Conservation (phyloP, 2,888 invertebrate genomes). For the Carterocephalus palaemon region DNA sequence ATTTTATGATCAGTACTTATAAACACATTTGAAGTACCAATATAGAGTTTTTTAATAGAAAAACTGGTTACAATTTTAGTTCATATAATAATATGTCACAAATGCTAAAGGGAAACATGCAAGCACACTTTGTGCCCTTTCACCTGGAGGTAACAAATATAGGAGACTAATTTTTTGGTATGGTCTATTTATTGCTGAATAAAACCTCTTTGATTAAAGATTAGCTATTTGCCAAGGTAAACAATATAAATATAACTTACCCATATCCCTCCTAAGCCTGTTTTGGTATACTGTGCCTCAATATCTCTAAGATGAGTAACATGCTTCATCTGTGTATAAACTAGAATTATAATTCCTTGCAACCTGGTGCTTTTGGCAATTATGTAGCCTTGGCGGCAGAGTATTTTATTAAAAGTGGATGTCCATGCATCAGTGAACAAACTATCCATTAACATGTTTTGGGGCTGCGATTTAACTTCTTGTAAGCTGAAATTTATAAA, state of each 20-base stretch:
- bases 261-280: constrained; percentile 96
- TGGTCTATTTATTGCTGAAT: too few relatives aligned
- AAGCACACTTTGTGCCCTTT: too few relatives aligned
- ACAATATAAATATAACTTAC: constrained; percentile 72
- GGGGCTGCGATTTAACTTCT: constrained; percentile 93
- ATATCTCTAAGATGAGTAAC: constrained; percentile 89
- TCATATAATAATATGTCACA: too few relatives aligned
- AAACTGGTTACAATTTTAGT: too few relatives aligned
- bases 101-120: too few relatives aligned
- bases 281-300: constrained; percentile 92
- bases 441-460: constrained; percentile 88
- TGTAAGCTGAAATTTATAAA: constrained; percentile 80
- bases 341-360: constrained; percentile 88
- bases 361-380: constrained; percentile 89
- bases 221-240: not conserved
- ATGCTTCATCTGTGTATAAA: constrained; percentile 89
- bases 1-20: too few relatives aligned
- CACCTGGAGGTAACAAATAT: too few relatives aligned
- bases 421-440: constrained; percentile 94
- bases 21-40: too few relatives aligned
- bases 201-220: too few relatives aligned
- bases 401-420: constrained; percentile 82
- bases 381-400: constrained; percentile 85
- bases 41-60: too few relatives aligned
- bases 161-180: not conserved